Evolutionary conservation across 2,797 vertebrate species (phyloP).

Genomic region (Cynodonichthys magdalenae): DNA sequence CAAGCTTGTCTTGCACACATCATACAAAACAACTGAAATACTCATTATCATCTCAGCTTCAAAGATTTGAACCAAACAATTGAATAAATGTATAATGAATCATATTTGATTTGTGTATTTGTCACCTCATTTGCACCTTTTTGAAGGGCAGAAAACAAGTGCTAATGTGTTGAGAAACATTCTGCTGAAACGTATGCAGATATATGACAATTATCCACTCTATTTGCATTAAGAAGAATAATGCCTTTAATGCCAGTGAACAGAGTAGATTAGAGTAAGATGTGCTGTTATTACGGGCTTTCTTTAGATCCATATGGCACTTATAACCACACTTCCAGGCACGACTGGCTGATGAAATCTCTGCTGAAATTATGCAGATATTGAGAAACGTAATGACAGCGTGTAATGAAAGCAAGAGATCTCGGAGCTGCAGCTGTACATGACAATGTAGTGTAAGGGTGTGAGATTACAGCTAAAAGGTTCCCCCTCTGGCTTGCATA

Average conservation of each 20-base stretch:
- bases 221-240: constrained; percentile 35
- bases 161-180: constrained; percentile 13
- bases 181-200: background rate
- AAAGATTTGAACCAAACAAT: constrained; percentile 8
- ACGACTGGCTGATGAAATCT: constrained; percentile 31
- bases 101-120: constrained; percentile 20
- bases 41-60: constrained; percentile 15
- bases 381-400: constrained; percentile 22
- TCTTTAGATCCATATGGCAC: constrained; percentile 36
- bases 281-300: constrained; percentile 23
- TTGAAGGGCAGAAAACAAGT: constrained; percentile 16
- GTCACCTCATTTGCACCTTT: constrained; percentile 26
- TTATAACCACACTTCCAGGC: constrained; percentile 17
- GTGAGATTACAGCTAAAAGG: constrained; percentile 56
- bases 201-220: constrained; percentile 16
- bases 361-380: constrained; percentile 25
- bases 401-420: constrained; percentile 27
- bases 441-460: constrained; percentile 47
- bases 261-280: constrained; percentile 24
- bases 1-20: constrained; percentile 10
- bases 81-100: constrained; percentile 14
- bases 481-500: constrained; percentile 58
- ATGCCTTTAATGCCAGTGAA: constrained; percentile 7
- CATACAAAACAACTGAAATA: background rate
- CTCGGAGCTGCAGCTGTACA: constrained; percentile 30